Base-by-base conservation (phyloP, 2,113 vertebrate species). In the Phainopepla nitens region DNA sequence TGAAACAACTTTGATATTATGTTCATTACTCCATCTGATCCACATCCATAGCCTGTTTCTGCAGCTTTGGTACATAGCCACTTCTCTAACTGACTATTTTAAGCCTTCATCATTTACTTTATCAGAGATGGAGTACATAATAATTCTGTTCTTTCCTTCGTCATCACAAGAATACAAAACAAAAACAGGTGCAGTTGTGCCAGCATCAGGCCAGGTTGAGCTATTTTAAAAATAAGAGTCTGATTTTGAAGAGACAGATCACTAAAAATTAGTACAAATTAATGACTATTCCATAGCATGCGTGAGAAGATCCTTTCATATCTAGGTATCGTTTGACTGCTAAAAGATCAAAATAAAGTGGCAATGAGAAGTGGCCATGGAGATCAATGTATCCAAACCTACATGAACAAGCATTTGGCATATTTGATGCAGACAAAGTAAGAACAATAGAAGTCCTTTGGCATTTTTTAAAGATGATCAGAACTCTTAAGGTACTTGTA, bases 91-190 rank as follows among this genome's bases (percentile, higher is more conserved):
- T 73, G 50, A 53, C 11, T 84, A 49, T 60, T 82, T 94, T 76
- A 91, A 82, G 69, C 24, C 13, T 81, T 87, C 47, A 50, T 73
- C 20, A 50, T 62, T 49, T 90, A 36, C 73, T 72, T 93, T 82
- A 79, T 15, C 17, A 87, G 42, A 71, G 21, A 61, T 49, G 9
- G 28, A 95, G 27, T 69, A 60, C 31, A 49, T 93, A 79, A 93
- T 69, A 71, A 87, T 71, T 87, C 45, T 93, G 35, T 75, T 93
- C 65, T 93, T 91, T 89, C 36, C 60, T 83, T 90, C 76, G 84
- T 89, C 84, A 93, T 87, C 82, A 60, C 22, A 91, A 82, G 42
- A 87, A 91, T 62, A 39, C 53, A 90, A 68, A 94, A 54, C 41
- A 57, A 94, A 94, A 95, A 14, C 41, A 92, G 49, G 65, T 72